Evolutionary conservation across 2,888 invertebrate genomes (phyloP).

Genomic region (Ormyrus thymus): DNA sequence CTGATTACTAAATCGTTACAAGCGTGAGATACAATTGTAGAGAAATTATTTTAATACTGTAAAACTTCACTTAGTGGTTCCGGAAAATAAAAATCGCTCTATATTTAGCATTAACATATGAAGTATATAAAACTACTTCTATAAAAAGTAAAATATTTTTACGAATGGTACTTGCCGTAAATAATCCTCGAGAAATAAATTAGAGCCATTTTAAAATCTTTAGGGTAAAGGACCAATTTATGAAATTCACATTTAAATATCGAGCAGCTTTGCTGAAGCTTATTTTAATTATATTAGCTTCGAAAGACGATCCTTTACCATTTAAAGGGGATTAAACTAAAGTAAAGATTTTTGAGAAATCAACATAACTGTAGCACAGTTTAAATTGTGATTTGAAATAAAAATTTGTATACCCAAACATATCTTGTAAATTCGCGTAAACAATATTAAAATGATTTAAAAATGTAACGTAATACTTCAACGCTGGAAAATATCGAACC

Average conservation of each 20-base stretch:
- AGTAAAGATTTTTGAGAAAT: not conserved
- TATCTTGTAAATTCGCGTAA: slow-evolving; percentile 22
- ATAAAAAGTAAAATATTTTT: too few relatives aligned
- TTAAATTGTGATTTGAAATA: not conserved
- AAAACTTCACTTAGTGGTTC: slow-evolving; percentile 28
- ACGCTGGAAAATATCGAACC: not conserved
- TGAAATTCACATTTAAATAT: too few relatives aligned
- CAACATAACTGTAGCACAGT: not conserved
- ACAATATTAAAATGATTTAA: not conserved
- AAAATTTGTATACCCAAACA: slow-evolving; percentile 23
- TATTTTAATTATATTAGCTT: too few relatives aligned
- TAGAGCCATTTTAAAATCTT: too few relatives aligned
- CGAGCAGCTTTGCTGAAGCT: too few relatives aligned
- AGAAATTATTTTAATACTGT: slow-evolving; percentile 4
- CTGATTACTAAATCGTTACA: slow-evolving; percentile 12
- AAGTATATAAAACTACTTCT: too few relatives aligned
- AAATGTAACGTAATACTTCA: not conserved
- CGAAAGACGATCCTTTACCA: too few relatives aligned
- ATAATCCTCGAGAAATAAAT: not conserved
- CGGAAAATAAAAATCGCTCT: not conserved
- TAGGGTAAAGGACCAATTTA: too few relatives aligned
- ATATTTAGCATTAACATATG: too few relatives aligned
- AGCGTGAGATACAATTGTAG: slow-evolving; percentile 24
- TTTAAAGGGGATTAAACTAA: too few relatives aligned
- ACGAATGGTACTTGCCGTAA: too few relatives aligned